Percentiles rank a stretch among this genome's conserved stretches.
phyloP scores from a whole-genome alignment of 2,113 vertebrate genomes.

The Willisornis vidua region DNA sequence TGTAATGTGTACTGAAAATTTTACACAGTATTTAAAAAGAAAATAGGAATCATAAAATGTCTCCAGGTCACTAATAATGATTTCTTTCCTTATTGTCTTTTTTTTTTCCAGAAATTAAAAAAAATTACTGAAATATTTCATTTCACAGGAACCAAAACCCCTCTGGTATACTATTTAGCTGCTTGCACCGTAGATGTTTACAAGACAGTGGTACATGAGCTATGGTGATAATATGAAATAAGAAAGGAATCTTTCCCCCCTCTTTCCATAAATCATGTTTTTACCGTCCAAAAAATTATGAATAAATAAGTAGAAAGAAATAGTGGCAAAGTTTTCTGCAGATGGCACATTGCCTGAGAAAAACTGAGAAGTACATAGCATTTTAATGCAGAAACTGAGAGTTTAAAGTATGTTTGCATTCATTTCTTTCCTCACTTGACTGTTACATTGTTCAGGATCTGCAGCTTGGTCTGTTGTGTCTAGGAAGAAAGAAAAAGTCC shows the following conservation, averaged over 20 bases:
- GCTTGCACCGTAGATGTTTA: not conserved
- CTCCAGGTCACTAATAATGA: not conserved
- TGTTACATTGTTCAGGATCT: not conserved
- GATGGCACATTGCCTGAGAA: not conserved
- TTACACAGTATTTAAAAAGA: not conserved
- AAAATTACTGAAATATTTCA: not conserved
- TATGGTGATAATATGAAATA: not conserved
- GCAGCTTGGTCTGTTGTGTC: not conserved
- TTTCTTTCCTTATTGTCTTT: not conserved
- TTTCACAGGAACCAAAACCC: not conserved
- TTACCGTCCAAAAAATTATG: not conserved
- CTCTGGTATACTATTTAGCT: not conserved
- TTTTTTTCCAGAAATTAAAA: not conserved
- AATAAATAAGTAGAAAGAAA: not conserved
- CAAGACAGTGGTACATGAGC: not conserved
- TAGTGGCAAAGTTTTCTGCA: not conserved
- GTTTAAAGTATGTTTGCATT: not conserved
- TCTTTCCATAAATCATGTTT: not conserved
- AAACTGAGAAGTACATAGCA: not conserved
- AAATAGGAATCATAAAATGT: not conserved
- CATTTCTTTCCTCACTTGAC: not conserved
- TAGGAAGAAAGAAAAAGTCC: not conserved
- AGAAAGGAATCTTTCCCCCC: not conserved
- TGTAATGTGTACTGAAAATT: not conserved
- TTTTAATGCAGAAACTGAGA: not conserved